Evolutionary conservation across 2,797 vertebrate species (phyloP).

Genomic region (Gymnoscopelus braueri): DNA sequence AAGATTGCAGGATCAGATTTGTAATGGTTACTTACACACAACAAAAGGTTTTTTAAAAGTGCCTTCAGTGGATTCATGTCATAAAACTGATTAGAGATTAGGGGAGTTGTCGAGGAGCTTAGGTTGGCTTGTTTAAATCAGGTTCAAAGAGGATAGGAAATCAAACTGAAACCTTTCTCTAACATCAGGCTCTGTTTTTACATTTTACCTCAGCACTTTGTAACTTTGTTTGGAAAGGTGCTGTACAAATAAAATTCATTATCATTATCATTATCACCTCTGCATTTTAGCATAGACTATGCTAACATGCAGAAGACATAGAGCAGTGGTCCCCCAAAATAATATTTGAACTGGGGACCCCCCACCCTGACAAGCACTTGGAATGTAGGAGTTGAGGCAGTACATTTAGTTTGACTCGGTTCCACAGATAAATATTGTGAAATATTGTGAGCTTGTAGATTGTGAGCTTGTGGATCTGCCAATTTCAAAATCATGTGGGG

Average conservation of each 20-base stretch:
- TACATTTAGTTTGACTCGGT: too few species aligned
- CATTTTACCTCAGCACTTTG: conserved; percentile 34
- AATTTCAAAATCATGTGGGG: too few species aligned
- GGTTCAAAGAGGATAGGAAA: conserved; percentile 20
- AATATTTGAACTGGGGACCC: too few species aligned
- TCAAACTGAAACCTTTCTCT: conserved; percentile 31
- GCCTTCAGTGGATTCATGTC: conserved; percentile 11
- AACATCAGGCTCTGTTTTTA: conserved; percentile 2
- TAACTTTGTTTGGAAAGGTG: conserved; percentile 21
- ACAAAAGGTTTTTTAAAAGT: conserved; percentile 17
- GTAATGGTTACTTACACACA: not conserved
- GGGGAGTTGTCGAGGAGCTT: conserved; percentile 26
- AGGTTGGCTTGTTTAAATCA: conserved; percentile 35
- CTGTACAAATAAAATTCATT: too few species aligned
- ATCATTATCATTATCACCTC: not conserved
- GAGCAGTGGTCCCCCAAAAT: too few species aligned
- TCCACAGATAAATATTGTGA: too few species aligned
- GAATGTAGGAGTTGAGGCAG: too few species aligned
- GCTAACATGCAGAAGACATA: not conserved
- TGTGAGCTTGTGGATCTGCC: too few species aligned
- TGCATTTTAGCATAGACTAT: conserved; percentile 15
- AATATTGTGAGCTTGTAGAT: too few species aligned
- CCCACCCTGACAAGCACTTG: too few species aligned
- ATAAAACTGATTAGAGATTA: conserved; percentile 9
- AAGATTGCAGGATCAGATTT: conserved; percentile 3